Percentiles rank a stretch among this genome's conserved stretches.
Evolutionary conservation across 2,797 vertebrate genomes (phyloP).

Genomic region (Pogoniulus pusillus): DNA sequence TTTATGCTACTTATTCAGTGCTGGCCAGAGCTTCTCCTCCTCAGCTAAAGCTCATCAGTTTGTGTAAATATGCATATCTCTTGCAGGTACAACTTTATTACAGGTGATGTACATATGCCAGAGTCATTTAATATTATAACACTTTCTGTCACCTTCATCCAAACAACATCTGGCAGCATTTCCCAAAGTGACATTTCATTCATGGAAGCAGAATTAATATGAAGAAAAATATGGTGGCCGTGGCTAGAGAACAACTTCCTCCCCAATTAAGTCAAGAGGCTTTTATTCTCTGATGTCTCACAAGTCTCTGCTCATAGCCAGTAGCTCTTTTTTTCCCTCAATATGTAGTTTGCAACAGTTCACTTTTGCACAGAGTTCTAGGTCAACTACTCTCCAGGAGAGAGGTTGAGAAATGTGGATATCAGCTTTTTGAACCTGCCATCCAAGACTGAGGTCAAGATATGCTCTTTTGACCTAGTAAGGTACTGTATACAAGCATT

Average conservation of each 20-base stretch:
- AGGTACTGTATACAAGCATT: background rate
- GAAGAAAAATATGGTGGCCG: constrained; percentile 10
- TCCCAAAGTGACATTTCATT: constrained; percentile 55
- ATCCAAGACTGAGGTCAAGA: background rate
- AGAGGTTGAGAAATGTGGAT: background rate
- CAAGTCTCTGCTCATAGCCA: background rate
- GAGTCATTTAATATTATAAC: constrained; percentile 45
- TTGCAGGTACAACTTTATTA: constrained; percentile 49
- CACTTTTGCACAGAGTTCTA: background rate
- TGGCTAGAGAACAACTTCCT: background rate
- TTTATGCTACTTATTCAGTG: background rate
- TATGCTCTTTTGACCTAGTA: background rate
- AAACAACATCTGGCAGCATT: constrained; percentile 60
- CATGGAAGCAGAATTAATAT: constrained; percentile 41
- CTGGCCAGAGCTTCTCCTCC: constrained; percentile 7
- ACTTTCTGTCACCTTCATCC: constrained; percentile 47
- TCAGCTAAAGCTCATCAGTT: constrained; percentile 34
- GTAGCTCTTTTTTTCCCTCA: background rate
- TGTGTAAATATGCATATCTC: constrained; percentile 41
- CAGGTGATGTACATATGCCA: constrained; percentile 33
- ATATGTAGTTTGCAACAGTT: background rate
- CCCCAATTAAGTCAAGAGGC: background rate
- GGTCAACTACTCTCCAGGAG: background rate
- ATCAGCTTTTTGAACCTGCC: background rate
- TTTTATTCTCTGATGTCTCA: background rate